Conservation (phyloP, 1,140 invertebrate species). For the Anastrepha ludens region DNA sequence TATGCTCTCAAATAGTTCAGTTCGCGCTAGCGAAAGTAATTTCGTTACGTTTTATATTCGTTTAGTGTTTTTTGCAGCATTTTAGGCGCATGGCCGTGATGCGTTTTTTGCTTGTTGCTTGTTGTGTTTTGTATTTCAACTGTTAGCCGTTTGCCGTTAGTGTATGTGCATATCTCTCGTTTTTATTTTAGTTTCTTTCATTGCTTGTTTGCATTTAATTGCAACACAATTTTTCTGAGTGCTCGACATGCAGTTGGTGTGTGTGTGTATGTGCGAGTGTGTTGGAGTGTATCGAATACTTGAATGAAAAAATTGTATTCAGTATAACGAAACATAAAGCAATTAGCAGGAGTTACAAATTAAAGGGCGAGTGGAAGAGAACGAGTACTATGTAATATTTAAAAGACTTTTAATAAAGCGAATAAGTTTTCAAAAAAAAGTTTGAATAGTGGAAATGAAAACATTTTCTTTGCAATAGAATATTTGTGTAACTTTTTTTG, state of each 20-base stretch:
- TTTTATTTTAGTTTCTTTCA: not conserved
- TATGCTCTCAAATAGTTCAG: not conserved
- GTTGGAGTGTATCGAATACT: not conserved
- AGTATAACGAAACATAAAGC: slow-evolving; percentile 32
- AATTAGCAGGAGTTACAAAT: slow-evolving; percentile 9
- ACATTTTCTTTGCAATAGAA: too few species aligned
- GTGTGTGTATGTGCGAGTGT: not conserved
- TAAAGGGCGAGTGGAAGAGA: not conserved
- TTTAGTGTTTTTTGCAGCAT: not conserved
- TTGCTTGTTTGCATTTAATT: slow-evolving; percentile 41
- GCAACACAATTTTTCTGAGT: slow-evolving; percentile 37
- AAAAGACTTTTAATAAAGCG: not conserved
- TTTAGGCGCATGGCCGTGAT: slow-evolving; percentile 16
- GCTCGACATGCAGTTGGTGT: not conserved
- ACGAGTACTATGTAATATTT: not conserved
- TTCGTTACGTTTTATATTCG: slow-evolving; percentile 44
- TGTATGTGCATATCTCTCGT: not conserved
- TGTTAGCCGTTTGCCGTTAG: not conserved
- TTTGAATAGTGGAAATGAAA: too few species aligned
- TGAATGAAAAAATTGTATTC: not conserved
- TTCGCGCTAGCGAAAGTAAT: slow-evolving; percentile 40
- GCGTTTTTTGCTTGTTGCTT: too few species aligned
- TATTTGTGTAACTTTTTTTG: too few species aligned
- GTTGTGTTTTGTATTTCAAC: too few species aligned
- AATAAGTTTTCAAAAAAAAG: too few species aligned